Conservation (phyloP, 2,888 invertebrate species). For the Morpho helenor region DNA sequence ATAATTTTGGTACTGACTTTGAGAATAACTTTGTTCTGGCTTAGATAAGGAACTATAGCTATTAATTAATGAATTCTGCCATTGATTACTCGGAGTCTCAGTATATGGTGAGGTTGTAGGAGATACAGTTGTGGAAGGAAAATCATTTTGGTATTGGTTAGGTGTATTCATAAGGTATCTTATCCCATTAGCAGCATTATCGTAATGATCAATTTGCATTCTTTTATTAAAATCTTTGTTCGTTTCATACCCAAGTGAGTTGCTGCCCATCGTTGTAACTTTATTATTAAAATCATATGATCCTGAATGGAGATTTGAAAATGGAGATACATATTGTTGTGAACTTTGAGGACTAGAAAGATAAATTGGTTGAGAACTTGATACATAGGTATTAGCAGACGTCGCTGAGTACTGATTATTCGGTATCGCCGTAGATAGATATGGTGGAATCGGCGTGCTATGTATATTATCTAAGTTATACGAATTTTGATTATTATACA, state of each 20-base stretch:
- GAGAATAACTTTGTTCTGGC: slow-evolving; percentile 50
- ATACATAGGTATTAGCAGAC: slow-evolving; percentile 56
- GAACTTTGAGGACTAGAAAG: slow-evolving; percentile 61
- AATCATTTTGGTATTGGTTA: slow-evolving; percentile 58
- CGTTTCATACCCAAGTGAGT: slow-evolving; percentile 44
- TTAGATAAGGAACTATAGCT: slow-evolving; percentile 48
- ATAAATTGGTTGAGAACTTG: slow-evolving; percentile 62
- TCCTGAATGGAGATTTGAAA: slow-evolving; percentile 55
- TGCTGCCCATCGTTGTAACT: slow-evolving; percentile 48
- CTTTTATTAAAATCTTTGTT: slow-evolving; percentile 49
- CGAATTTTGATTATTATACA: slow-evolving; percentile 49
- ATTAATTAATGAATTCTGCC: slow-evolving; percentile 51
- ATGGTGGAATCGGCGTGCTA: slow-evolving; percentile 60
- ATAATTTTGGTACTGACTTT: slow-evolving; percentile 51
- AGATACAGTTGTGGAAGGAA: slow-evolving; percentile 49
- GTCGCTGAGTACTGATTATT: slow-evolving; percentile 58
- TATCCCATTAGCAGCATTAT: slow-evolving; percentile 62
- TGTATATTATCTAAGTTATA: slow-evolving; percentile 49
- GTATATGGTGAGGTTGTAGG: slow-evolving; percentile 53
- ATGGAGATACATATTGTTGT: slow-evolving; percentile 61
- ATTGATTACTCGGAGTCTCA: slow-evolving; percentile 48
- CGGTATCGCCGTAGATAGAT: slow-evolving; percentile 54
- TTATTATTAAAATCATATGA: slow-evolving; percentile 53
- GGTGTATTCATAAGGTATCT: slow-evolving; percentile 48
- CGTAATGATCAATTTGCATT: slow-evolving; percentile 66